Conservation (phyloP, 2,888 invertebrate genomes). For the Brassicogethes aeneus region DNA sequence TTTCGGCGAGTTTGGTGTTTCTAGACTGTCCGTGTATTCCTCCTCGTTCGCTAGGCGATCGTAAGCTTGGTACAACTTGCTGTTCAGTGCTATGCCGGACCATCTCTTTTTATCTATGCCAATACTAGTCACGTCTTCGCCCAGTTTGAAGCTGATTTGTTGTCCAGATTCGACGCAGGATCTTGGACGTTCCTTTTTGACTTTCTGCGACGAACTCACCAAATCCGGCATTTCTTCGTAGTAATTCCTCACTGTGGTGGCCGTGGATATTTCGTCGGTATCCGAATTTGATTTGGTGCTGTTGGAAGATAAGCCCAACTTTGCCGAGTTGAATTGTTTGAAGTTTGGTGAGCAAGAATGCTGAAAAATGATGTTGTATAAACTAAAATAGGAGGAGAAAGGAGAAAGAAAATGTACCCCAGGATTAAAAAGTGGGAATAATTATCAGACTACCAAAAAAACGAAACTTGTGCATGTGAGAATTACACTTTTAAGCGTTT, state of each 20-base stretch:
- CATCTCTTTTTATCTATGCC: slow-evolving; percentile 57
- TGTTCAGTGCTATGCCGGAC: slow-evolving; percentile 62
- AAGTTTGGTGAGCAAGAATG: slow-evolving; percentile 23
- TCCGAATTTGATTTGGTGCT: slow-evolving; percentile 44
- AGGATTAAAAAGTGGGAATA: no score
- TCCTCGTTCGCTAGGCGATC: slow-evolving; percentile 59
- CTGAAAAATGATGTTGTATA: no score
- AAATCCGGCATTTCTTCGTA: slow-evolving; percentile 48
- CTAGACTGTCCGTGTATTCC: slow-evolving; percentile 66
- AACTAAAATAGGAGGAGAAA: not conserved
- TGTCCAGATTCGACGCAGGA: slow-evolving; percentile 56
- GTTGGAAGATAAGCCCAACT: slow-evolving; percentile 41
- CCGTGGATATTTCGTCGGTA: slow-evolving; percentile 35
- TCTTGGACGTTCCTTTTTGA: slow-evolving; percentile 51
- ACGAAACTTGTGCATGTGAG: no score
- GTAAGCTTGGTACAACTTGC: slow-evolving; percentile 63
- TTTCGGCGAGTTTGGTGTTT: slow-evolving; percentile 37
- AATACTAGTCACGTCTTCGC: slow-evolving; percentile 38
- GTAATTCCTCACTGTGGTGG: slow-evolving; percentile 41
- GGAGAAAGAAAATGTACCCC: no score
- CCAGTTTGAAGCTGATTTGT: slow-evolving; percentile 35
- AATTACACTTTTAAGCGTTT: no score
- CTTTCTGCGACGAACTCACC: slow-evolving; percentile 45
- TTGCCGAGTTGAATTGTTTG: slow-evolving; percentile 42
- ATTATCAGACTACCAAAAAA: no score